phyloP scores from a whole-genome alignment of 2,888 invertebrate genomes.

The Rhamphomyia laevipes region DNA sequence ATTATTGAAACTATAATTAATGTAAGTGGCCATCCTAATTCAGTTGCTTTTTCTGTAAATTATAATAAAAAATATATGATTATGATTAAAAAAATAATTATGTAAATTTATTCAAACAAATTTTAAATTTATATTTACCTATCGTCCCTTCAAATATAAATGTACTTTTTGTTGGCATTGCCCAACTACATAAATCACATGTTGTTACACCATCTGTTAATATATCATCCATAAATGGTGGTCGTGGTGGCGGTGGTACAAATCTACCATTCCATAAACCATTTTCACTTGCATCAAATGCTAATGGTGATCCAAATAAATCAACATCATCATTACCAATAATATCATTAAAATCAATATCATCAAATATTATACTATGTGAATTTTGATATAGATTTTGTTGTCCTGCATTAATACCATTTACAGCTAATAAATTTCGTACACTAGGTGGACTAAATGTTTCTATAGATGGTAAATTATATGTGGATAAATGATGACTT shows the following conservation, averaged over 20 bases:
- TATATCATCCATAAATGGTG: constrained; percentile 47
- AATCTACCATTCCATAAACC: constrained; percentile 41
- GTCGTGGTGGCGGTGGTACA: constrained; percentile 55
- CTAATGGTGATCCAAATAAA: constrained; percentile 36
- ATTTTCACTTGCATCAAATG: constrained; percentile 37
- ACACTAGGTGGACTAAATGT: constrained; percentile 30
- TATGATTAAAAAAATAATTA: too few relatives aligned
- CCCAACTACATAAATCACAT: constrained; percentile 64
- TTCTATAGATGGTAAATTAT: constrained; percentile 18
- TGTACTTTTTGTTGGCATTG: constrained; percentile 45
- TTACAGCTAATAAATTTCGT: constrained; percentile 24
- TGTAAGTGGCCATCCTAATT: constrained; percentile 57
- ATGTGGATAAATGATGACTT: constrained; percentile 9
- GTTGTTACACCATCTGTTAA: constrained; percentile 57
- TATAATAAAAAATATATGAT: background rate
- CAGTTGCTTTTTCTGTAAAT: constrained; percentile 41
- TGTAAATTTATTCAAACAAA: too few relatives aligned
- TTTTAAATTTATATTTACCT: constrained; percentile 36
- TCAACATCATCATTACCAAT: constrained; percentile 35
- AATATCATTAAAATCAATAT: constrained; percentile 14
- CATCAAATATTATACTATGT: constrained; percentile 31
- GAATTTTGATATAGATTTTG: constrained; percentile 23
- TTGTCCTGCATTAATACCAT: constrained; percentile 20
- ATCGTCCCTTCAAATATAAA: constrained; percentile 47
- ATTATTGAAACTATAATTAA: constrained; percentile 57